phyloP scores from a whole-genome alignment of 2,113 vertebrate species.

The western clawed frog (Xenopus tropicalis) region DNA sequence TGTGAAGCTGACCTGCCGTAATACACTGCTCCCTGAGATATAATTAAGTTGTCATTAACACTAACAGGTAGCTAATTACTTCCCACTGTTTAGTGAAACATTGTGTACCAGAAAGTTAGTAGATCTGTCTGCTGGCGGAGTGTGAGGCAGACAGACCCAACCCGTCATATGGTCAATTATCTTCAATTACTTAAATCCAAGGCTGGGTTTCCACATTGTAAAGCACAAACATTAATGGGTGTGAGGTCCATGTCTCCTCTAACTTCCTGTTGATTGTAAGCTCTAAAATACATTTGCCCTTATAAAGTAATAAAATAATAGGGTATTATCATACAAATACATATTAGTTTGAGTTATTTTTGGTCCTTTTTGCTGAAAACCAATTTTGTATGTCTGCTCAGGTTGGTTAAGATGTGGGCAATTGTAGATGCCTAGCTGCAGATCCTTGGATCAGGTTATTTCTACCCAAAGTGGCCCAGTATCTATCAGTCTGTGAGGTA shows the following conservation, averaged over 20 bases:
- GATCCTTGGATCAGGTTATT: too few relatives aligned
- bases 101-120: neutral
- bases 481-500: too few relatives aligned
- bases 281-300: neutral
- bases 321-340: neutral
- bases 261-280: neutral
- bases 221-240: neutral
- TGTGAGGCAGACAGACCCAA: neutral
- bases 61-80: constrained; percentile 29
- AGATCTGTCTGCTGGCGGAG: neutral
- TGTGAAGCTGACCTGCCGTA: neutral
- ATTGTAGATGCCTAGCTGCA: too few relatives aligned
- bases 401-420: too few relatives aligned
- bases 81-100: neutral
- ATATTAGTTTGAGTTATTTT: neutral
- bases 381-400: too few relatives aligned
- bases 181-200: constrained; percentile 1
- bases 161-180: neutral
- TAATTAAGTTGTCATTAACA: constrained; percentile 26
- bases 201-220: neutral
- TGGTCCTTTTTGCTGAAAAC: too few relatives aligned
- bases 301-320: neutral
- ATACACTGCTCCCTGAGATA: neutral
- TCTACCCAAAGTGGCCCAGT: too few relatives aligned
- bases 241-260: neutral